Conservation (phyloP, 2,797 vertebrate genomes). For the Poecile montanus region DNA sequence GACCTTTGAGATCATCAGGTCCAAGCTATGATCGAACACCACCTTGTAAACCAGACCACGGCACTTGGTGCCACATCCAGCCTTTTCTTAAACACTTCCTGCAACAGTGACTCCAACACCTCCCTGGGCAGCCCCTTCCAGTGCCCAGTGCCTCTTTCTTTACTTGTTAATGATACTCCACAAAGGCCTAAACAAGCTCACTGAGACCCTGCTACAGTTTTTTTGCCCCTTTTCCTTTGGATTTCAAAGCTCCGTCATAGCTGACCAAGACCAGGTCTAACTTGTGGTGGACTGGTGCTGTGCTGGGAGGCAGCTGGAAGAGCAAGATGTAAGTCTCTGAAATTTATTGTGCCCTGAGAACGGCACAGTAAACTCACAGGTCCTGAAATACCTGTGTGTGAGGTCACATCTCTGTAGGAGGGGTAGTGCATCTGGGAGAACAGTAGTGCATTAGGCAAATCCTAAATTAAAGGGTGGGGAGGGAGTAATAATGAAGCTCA, state of each 20-base stretch:
- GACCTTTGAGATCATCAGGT: background rate
- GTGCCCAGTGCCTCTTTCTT: background rate
- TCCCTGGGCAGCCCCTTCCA: background rate
- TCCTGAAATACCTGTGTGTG: background rate
- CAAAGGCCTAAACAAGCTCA: background rate
- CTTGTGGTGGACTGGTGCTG: rapidly evolving
- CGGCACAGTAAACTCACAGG: background rate
- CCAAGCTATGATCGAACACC: background rate
- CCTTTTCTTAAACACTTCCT: background rate
- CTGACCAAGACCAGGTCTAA: no score
- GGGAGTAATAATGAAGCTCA: background rate
- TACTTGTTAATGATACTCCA: background rate
- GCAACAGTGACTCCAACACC: background rate
- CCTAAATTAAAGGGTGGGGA: background rate
- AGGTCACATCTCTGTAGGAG: background rate
- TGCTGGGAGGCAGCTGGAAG: background rate
- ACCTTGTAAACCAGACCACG: background rate
- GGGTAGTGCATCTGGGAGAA: background rate
- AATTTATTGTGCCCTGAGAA: background rate
- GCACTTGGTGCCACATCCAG: background rate
- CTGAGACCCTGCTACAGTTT: rapidly evolving
- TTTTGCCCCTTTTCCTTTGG: background rate
- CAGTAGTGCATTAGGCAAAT: no score
- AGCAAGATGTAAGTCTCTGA: background rate
- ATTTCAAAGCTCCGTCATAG: rapidly evolving